These are phyloP conservation scores for Andrena praecox DNA, from an alignment of 2,888 invertebrate species.

Conservation along the genomic window DNA sequence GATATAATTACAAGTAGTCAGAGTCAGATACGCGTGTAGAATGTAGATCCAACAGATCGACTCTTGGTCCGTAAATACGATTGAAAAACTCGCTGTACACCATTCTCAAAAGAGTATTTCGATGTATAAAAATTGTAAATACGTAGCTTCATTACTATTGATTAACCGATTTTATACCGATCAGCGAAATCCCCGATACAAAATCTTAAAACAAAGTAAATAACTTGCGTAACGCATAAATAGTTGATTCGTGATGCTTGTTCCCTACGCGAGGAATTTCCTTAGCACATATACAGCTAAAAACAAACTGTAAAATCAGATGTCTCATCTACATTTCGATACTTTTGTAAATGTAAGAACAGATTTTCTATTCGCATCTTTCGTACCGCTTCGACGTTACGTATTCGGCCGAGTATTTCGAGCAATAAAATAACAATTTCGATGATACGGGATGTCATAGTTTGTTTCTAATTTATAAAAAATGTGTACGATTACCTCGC, in stretches of 20 bases:
- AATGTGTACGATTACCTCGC: conserved; percentile 39
- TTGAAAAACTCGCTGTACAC: conserved; percentile 27
- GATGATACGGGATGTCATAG: neutral
- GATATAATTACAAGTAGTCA: conserved; percentile 41
- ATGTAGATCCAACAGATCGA: conserved; percentile 18
- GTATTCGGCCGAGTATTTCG: neutral
- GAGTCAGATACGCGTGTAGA: conserved; percentile 25
- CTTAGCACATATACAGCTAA: neutral
- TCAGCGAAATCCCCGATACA: conserved; percentile 30
- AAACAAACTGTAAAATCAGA: conserved; percentile 30
- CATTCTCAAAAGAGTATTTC: conserved; percentile 29
- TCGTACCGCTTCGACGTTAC: neutral
- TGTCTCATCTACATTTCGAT: neutral
- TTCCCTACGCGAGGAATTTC: neutral
- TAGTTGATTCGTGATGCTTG: conserved; percentile 26
- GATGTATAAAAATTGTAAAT: conserved; percentile 57
- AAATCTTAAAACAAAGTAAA: conserved; percentile 37
- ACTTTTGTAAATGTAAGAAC: neutral
- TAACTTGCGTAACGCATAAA: conserved; percentile 21
- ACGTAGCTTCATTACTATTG: conserved; percentile 32
- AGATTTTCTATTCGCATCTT: neutral
- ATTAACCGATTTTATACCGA: conserved; percentile 33
- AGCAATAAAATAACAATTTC: neutral
- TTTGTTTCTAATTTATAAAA: neutral
- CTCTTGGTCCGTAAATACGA: conserved; percentile 32